Evolutionary conservation across 2,797 vertebrate species (phyloP).

Genomic region (Odontamblyopus rebecca): DNA sequence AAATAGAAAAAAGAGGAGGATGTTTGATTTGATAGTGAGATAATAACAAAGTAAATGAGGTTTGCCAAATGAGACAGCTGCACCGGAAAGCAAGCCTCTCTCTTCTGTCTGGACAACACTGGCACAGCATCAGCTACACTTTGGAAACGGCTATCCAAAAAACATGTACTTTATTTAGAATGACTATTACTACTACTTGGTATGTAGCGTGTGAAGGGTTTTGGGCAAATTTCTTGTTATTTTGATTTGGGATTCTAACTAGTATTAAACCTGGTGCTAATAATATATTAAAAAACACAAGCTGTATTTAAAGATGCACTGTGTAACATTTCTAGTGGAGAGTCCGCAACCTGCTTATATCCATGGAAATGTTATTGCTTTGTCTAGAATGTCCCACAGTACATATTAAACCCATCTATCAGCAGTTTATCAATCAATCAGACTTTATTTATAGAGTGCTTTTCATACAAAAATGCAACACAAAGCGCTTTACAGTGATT

Average conservation of each 20-base stretch:
- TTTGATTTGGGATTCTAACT: neutral
- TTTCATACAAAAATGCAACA: too few relatives aligned
- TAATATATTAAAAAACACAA: neutral
- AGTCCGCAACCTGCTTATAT: too few relatives aligned
- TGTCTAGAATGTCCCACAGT: too few relatives aligned
- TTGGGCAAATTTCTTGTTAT: neutral
- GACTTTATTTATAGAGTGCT: too few relatives aligned
- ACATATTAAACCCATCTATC: too few relatives aligned
- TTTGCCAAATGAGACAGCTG: conserved; percentile 48
- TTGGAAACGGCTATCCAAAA: conserved; percentile 18
- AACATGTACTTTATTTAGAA: conserved; percentile 23
- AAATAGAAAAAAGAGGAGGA: conserved; percentile 37
- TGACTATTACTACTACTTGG: conserved; percentile 7
- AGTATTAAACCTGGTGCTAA: conserved; percentile 12
- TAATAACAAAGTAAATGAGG: conserved; percentile 46
- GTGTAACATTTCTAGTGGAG: too few relatives aligned
- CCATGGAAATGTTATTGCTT: too few relatives aligned
- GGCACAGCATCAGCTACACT: conserved; percentile 49
- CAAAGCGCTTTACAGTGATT: too few relatives aligned
- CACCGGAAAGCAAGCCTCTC: conserved; percentile 46
- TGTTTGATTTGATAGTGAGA: conserved; percentile 58
- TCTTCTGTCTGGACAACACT: conserved; percentile 20
- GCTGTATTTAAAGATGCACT: neutral
- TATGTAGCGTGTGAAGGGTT: conserved; percentile 4
- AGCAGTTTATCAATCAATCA: too few relatives aligned